Conservation (phyloP, 2,888 invertebrate genomes). For the Xylophagus ater region DNA sequence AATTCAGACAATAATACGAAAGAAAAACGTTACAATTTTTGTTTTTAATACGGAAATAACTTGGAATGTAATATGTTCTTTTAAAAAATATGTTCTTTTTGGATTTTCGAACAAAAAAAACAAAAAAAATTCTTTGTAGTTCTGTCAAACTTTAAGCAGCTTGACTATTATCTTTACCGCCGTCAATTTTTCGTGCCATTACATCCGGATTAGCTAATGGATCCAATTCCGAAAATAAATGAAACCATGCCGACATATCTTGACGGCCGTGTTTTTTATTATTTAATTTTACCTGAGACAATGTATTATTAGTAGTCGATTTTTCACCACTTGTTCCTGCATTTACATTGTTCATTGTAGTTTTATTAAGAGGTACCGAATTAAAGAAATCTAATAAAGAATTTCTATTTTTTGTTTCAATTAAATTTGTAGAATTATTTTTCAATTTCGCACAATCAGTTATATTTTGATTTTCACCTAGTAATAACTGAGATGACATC, state of each 20-base stretch:
- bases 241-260: conserved; percentile 63
- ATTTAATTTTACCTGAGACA: conserved; percentile 8
- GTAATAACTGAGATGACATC: conserved; percentile 44
- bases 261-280: conserved; percentile 36
- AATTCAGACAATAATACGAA: no score
- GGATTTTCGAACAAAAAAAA: no score
- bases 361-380: conserved; percentile 10
- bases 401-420: conserved; percentile 16
- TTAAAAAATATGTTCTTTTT: no score
- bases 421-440: neutral
- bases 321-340: neutral
- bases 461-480: conserved; percentile 29
- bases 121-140: no score
- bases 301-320: neutral
- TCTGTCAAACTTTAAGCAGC: conserved; percentile 41
- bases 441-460: neutral
- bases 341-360: conserved; percentile 2
- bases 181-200: conserved; percentile 27
- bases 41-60: no score
- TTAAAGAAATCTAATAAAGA: conserved; percentile 17
- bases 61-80: no score
- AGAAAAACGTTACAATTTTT: no score
- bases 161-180: conserved; percentile 41
- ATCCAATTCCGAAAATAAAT: conserved; percentile 86
- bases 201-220: conserved; percentile 77